Evolutionary conservation across 2,113 vertebrate species (phyloP).

Genomic region (Maccullochella peelii): DNA sequence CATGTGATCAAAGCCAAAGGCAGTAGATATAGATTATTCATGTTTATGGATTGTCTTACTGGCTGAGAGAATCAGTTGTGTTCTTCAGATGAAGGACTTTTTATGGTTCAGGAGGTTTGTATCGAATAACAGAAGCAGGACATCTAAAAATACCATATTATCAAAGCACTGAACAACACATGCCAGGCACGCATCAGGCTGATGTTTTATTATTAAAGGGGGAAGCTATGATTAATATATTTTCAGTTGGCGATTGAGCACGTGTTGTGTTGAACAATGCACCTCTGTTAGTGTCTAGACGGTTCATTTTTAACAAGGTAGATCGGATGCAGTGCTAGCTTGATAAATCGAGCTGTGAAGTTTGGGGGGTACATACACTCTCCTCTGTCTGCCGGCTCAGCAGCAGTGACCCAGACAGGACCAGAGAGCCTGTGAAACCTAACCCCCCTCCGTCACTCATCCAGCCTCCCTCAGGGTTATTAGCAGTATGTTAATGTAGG

Average conservation of each 20-base stretch:
- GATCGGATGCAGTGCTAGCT: background rate
- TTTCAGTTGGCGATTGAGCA: background rate
- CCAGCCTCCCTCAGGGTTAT: background rate
- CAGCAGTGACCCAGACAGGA: conserved; percentile 44
- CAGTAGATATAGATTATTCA: conserved; percentile 51
- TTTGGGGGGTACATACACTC: background rate
- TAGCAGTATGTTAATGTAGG: conserved; percentile 24
- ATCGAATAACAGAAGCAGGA: conserved; percentile 5
- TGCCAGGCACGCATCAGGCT: background rate
- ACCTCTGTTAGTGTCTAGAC: conserved; percentile 25
- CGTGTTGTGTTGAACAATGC: conserved; percentile 16
- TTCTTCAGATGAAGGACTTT: conserved; percentile 13
- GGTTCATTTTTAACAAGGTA: conserved; percentile 37
- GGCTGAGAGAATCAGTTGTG: conserved; percentile 10
- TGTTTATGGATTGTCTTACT: conserved; percentile 37
- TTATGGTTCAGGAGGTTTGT: background rate
- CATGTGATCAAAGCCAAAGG: conserved; percentile 39
- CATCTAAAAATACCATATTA: conserved; percentile 17
- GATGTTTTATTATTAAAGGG: conserved; percentile 25
- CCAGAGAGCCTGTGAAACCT: conserved; percentile 43
- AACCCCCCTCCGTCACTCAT: background rate
- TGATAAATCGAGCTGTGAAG: conserved; percentile 3
- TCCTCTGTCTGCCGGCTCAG: background rate
- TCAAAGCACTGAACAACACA: background rate
- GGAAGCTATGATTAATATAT: conserved; percentile 8